These are phyloP conservation scores for Danio rerio DNA, from an alignment of 2,113 vertebrate genomes.

Conservation along the genomic window GRCz12tu NC_133194.1:16750001-16750500, in stretches of 20 bases:
- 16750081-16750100: background rate
- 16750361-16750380: conserved; percentile 24
- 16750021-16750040: too few species aligned
- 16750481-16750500: background rate
- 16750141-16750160: background rate
- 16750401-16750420: background rate
- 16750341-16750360: conserved; percentile 11
- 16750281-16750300: conserved; percentile 21
- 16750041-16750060: background rate
- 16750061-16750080: background rate
- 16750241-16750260: conserved; percentile 72
- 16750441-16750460: background rate
- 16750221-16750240: conserved; percentile 79
- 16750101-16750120: background rate
- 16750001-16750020: background rate
- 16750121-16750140: background rate
- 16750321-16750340: conserved; percentile 14
- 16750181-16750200: conserved; percentile 77
- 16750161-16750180: conserved; percentile 48
- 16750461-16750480: background rate
- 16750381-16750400: conserved; percentile 10
- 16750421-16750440: conserved; percentile 33
- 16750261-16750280: conserved; percentile 47
- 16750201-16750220: conserved; percentile 72
- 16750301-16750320: background rate